Evolutionary conservation across 2,113 vertebrate species (phyloP).

Genomic region (Pseudopipra pipra): DNA sequence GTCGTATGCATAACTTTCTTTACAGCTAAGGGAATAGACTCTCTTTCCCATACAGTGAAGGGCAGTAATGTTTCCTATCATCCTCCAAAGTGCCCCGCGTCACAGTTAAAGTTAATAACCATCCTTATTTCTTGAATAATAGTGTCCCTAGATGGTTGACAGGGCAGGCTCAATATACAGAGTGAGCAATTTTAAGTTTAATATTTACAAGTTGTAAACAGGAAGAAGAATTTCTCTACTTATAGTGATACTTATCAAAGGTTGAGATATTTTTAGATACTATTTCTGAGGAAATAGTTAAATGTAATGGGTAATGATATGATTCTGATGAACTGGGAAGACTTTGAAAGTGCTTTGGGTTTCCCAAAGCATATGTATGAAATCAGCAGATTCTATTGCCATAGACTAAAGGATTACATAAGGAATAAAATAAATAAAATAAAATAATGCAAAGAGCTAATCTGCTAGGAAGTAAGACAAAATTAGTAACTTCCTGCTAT

Average conservation of each 20-base stretch:
- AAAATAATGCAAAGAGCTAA: not conserved
- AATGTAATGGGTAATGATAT: not conserved
- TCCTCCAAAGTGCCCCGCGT: not conserved
- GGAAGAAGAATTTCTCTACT: not conserved
- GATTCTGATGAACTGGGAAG: not conserved
- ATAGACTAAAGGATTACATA: not conserved
- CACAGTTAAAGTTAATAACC: not conserved
- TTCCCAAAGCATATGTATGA: not conserved
- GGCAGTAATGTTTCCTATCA: not conserved
- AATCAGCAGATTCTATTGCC: not conserved
- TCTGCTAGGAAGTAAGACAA: not conserved
- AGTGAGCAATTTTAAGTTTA: not conserved
- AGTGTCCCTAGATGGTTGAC: not conserved
- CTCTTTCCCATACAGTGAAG: not conserved
- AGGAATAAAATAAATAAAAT: not conserved
- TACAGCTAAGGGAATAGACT: not conserved
- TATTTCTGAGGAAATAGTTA: not conserved
- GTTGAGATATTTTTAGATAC: not conserved
- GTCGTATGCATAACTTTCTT: not conserved
- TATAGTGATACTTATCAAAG: not conserved
- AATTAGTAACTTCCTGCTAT: not conserved
- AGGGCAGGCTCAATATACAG: rapidly evolving
- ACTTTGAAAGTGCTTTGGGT: not conserved
- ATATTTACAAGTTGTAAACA: not conserved
- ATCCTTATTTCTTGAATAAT: not conserved